Evolutionary conservation across 2,888 invertebrate species (phyloP), one percentile per base, ranked within the genome.

Genomic region (Arctia plantaginis): DNA sequence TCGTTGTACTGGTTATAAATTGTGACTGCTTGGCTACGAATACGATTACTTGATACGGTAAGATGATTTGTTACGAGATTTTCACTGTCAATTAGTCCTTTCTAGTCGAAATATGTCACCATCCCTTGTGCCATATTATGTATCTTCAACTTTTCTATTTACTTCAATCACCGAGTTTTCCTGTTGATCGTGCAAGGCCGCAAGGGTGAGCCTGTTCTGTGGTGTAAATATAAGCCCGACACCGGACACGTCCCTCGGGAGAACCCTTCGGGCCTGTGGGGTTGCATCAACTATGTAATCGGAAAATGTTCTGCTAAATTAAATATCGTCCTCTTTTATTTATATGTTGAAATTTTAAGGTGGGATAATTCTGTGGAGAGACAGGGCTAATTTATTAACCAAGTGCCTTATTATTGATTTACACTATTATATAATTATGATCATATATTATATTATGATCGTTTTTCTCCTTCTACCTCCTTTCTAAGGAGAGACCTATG

Each of bases 241-340:
- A 77, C 39, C 62, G 73, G 66, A 74, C 35, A n/a, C 76, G 27
- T 73, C 76, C 76, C 76, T 33, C 0, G 74, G 67, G 84, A 55
- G 64, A 51, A 68, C 66, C 74, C 73, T 66, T 33, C 23, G 41
- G 1, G 33, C 65, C 74, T 30, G 47, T 13, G 15, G 67, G 68
- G 71, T 27, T 73, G 72, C 69, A 74, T 77, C 70, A 77, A 66
- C 73, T 81, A 71, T 66, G 80, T 82, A 77, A 83, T 82, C 69
- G 71, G 67, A 73, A 73, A 81, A 76, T 83, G 80, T 79, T 75
- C 76, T 69, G 74, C 51, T 68, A 77, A 83, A 83, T 83, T 82
- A 82, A 80, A 78, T 82, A 78, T 71, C 41, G 39, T 67, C 62
- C 67, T 79, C 71, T 74, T 69, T 68, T 76, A 73, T 74, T 76